These are phyloP conservation scores for Gadus chalcogrammus DNA, from an alignment of 2,113 vertebrate genomes.

Conservation along the genomic window DNA sequence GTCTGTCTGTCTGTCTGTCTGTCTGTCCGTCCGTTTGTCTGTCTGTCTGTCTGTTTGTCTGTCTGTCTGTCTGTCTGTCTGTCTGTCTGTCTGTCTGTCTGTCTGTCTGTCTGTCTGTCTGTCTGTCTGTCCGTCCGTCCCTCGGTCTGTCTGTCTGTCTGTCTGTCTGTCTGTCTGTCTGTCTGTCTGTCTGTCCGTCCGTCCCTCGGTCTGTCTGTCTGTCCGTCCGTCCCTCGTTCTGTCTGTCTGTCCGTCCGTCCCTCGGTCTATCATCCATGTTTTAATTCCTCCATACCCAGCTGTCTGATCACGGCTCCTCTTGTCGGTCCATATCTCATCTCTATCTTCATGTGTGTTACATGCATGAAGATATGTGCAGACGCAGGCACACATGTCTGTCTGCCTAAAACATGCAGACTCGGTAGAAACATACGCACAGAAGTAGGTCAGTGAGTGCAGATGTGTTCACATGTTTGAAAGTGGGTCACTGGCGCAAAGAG, in stretches of 20 bases:
- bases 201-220: neutral
- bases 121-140: neutral
- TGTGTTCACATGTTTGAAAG: conserved; percentile 59
- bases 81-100: conserved; percentile 50
- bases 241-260: neutral
- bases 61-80: neutral
- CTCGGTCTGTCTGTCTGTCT: neutral
- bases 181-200: neutral
- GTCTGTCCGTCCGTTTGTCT: too few relatives aligned
- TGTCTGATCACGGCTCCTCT: too few relatives aligned
- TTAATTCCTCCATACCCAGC: too few relatives aligned
- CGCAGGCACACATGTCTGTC: neutral
- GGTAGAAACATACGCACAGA: conserved; percentile 16
- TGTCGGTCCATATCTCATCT: neutral
- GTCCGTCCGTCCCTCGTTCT: neutral
- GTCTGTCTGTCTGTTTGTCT: too few relatives aligned
- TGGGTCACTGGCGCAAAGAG: conserved; percentile 64
- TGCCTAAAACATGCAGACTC: conserved; percentile 3
- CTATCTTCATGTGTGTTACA: too few relatives aligned
- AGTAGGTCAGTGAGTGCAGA: conserved; percentile 62
- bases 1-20: neutral
- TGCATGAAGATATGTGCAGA: too few relatives aligned
- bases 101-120: neutral
- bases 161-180: neutral
- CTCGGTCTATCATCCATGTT: too few relatives aligned